Conservation (phyloP, 2,113 vertebrate genomes). For the Pangasianodon hypophthalmus region DNA sequence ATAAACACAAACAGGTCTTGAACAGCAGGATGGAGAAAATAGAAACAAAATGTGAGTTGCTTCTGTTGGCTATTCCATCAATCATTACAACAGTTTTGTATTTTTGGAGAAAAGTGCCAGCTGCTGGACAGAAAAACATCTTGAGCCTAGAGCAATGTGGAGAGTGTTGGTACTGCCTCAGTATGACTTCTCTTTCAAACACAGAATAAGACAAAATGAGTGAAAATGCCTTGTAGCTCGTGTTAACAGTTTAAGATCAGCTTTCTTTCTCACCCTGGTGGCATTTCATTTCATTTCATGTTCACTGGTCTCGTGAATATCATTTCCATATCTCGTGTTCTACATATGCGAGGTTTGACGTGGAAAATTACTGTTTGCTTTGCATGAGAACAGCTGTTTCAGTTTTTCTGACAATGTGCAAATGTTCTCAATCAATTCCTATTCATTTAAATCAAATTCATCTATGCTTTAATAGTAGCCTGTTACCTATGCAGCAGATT, state of each 20-base stretch:
- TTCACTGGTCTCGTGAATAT: constrained; percentile 1
- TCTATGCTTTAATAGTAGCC: background rate
- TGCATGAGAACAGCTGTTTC: constrained; percentile 5
- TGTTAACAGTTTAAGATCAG: constrained; percentile 10
- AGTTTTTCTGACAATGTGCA: background rate
- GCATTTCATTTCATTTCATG: background rate
- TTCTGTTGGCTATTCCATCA: background rate
- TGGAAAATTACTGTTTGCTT: constrained; percentile 15
- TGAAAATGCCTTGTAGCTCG: background rate
- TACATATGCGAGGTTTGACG: background rate
- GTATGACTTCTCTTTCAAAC: background rate
- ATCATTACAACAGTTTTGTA: background rate
- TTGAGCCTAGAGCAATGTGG: constrained; percentile 10
- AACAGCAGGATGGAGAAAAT: background rate
- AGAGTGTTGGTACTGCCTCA: background rate
- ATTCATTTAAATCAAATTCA: constrained; percentile 9
- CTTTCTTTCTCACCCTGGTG: background rate
- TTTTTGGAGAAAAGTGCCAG: constrained; percentile 10
- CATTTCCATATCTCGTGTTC: background rate
- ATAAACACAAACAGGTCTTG: background rate
- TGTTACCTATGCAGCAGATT: constrained; percentile 21
- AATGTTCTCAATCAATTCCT: constrained; percentile 12
- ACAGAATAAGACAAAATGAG: background rate
- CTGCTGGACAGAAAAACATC: constrained; percentile 15
- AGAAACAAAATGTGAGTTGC: background rate